phyloP scores from a whole-genome alignment of 2,113 vertebrate genomes.

The Procavia capensis region DNA sequence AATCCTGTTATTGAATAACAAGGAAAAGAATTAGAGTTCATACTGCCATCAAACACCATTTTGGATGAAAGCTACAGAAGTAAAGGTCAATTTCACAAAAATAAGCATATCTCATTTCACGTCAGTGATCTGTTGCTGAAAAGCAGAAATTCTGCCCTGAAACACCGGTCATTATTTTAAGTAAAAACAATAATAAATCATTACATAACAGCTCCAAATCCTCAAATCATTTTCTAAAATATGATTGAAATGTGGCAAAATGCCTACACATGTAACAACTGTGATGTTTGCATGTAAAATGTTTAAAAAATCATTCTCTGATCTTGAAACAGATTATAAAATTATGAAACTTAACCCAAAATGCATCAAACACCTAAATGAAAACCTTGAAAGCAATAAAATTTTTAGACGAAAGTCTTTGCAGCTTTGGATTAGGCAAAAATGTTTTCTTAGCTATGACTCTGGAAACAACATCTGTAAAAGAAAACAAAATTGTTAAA shows the following conservation, averaged over 20 bases:
- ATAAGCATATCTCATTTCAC: conserved; percentile 3
- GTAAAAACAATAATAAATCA: not conserved
- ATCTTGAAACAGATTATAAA: not conserved
- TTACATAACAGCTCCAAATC: not conserved
- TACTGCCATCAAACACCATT: not conserved
- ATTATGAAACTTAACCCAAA: conserved; percentile 17
- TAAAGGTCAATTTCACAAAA: conserved; percentile 37
- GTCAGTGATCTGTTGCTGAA: not conserved
- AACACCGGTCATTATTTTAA: conserved; percentile 33
- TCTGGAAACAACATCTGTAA: not conserved
- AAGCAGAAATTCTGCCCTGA: conserved; percentile 21
- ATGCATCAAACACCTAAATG: not conserved
- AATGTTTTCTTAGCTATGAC: not conserved
- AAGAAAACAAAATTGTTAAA: not conserved
- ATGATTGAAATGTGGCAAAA: not conserved
- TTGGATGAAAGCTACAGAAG: not conserved
- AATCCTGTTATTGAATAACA: not conserved
- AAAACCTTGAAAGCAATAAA: conserved; percentile 40
- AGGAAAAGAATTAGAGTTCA: conserved; percentile 20
- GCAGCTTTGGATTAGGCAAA: conserved; percentile 37
- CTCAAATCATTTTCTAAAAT: conserved; percentile 43
- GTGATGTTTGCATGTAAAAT: not conserved
- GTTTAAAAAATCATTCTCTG: conserved; percentile 12
- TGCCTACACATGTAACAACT: not conserved
- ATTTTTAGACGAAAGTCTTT: not conserved